These are phyloP conservation scores for Heteromyza rotundicornis DNA, from an alignment of 2,888 invertebrate genomes.

Conservation along the genomic window DNA sequence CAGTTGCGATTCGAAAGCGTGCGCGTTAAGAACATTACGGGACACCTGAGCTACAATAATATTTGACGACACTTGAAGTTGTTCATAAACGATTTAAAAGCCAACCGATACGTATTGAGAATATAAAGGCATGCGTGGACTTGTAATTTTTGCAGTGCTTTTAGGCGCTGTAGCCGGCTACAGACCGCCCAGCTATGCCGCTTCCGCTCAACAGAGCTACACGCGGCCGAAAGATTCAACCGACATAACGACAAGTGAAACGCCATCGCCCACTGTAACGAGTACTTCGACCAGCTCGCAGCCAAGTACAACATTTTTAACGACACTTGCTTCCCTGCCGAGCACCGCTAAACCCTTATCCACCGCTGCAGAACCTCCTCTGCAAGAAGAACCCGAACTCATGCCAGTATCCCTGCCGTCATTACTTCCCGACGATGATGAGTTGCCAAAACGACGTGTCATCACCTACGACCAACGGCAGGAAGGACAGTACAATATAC, in stretches of 20 bases:
- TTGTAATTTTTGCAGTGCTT: conserved; percentile 15
- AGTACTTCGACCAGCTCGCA: conserved; percentile 16
- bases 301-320: conserved; percentile 3
- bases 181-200: conserved; percentile 9
- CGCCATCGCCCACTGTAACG: neutral
- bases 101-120: neutral
- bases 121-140: conserved; percentile 4
- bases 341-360: neutral
- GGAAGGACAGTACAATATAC: conserved; percentile 76
- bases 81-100: too few species aligned
- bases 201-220: neutral
- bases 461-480: conserved; percentile 71
- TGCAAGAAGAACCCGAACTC: conserved; percentile 16
- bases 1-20: conserved; percentile 49
- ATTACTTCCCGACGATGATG: conserved; percentile 23
- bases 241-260: neutral
- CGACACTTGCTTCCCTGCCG: conserved; percentile 2
- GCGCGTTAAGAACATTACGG: conserved; percentile 43
- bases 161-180: conserved; percentile 25
- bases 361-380: conserved; percentile 9
- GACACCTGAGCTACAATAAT: neutral
- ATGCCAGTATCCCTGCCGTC: conserved; percentile 27
- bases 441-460: conserved; percentile 37
- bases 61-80: too few species aligned
- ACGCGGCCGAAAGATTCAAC: conserved; percentile 2